A percentile compares a stretch with the other conserved stretches of the same genome.
These are phyloP conservation scores for Noctuana brunneofusca DNA, from an alignment of 2,888 invertebrate genomes.

Conservation along the genomic window DNA sequence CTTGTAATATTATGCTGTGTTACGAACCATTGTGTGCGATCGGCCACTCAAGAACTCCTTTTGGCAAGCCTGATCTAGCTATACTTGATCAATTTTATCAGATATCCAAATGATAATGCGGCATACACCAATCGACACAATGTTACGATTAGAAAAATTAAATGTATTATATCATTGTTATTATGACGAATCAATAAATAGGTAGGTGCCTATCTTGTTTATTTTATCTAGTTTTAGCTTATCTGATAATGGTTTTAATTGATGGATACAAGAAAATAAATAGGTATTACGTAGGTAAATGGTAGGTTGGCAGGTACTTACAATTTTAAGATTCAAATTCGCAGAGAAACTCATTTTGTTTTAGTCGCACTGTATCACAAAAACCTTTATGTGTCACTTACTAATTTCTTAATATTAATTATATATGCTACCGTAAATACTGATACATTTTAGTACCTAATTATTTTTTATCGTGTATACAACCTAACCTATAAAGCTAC, in stretches of 20 bases:
- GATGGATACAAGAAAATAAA: not conserved
- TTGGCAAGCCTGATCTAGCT: constrained; percentile 7
- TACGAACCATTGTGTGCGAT: constrained; percentile 8
- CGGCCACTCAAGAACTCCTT: constrained; percentile 6
- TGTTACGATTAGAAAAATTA: not conserved
- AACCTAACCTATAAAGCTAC: no score
- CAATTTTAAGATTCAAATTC: constrained; percentile 38
- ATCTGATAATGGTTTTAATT: not conserved
- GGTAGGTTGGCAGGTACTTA: constrained; percentile 34
- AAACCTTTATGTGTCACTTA: no score
- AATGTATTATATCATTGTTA: not conserved
- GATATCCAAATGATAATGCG: constrained; percentile 22
- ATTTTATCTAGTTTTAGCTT: not conserved
- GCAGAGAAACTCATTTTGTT: constrained; percentile 31
- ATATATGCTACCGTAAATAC: no score
- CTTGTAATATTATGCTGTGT: not conserved
- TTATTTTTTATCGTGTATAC: no score
- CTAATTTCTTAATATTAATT: no score
- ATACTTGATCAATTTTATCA: constrained; percentile 20
- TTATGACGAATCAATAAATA: not conserved
- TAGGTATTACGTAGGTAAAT: no score
- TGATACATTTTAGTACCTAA: no score
- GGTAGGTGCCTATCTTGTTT: not conserved
- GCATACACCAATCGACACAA: constrained; percentile 5
- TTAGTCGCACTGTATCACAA: not conserved